A percentile compares a stretch with the other conserved stretches of the same genome.
Conservation (phyloP, 2,888 invertebrate species). For the Anthophora plumipes region DNA sequence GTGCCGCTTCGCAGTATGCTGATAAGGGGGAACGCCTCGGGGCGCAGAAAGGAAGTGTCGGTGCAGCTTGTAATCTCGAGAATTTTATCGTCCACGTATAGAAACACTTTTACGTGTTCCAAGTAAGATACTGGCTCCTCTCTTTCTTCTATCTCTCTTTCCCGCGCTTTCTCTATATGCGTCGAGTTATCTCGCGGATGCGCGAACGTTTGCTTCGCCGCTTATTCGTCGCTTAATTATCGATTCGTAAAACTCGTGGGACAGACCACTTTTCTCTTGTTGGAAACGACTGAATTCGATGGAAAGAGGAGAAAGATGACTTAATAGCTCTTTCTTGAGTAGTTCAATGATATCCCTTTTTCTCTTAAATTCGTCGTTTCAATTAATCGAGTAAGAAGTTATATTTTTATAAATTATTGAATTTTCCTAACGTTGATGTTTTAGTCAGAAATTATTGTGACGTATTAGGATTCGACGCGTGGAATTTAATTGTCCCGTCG, state of each 20-base stretch:
- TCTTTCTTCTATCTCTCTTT: neutral
- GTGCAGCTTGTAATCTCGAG: conserved; percentile 55
- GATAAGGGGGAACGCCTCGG: conserved; percentile 66
- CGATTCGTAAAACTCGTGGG: conserved; percentile 4
- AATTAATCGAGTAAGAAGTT: too few relatives aligned
- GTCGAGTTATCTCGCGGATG: conserved; percentile 32
- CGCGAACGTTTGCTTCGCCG: conserved; percentile 19
- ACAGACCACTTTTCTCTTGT: neutral
- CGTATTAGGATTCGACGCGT: too few relatives aligned
- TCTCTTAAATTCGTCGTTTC: too few relatives aligned
- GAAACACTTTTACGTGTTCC: conserved; percentile 52
- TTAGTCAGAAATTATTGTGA: too few relatives aligned
- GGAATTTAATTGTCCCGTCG: too few relatives aligned
- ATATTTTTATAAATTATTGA: too few relatives aligned
- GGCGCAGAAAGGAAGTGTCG: conserved; percentile 54
- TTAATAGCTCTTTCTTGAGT: too few relatives aligned
- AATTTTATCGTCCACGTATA: conserved; percentile 59
- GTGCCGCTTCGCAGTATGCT: conserved; percentile 67
- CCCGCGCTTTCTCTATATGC: neutral
- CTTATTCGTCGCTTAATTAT: conserved; percentile 37
- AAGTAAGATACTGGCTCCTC: conserved; percentile 21
- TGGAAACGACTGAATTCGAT: neutral
- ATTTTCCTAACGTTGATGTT: too few relatives aligned
- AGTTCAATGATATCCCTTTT: too few relatives aligned
- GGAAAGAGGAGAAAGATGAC: too few relatives aligned